phyloP scores from a whole-genome alignment of 2,888 invertebrate species.

The Plebejus anna region DNA sequence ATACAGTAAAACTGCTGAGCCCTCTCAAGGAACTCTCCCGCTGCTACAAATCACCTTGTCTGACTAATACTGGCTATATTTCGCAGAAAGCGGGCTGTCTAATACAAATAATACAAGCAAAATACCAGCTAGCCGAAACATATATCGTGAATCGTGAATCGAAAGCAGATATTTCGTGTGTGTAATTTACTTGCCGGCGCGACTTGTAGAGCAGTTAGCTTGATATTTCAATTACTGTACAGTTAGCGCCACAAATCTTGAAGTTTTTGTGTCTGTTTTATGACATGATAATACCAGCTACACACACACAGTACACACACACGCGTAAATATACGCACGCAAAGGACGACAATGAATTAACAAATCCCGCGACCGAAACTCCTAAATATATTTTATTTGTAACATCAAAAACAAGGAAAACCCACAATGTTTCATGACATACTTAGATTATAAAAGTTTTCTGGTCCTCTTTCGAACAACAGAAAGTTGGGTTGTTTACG shows the following conservation, averaged over 20 bases:
- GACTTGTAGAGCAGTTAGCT: not conserved
- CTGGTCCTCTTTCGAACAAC: not conserved
- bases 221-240: conserved; percentile 12
- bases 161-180: not conserved
- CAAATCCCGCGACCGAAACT: not conserved
- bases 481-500: conserved; percentile 2
- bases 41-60: not conserved
- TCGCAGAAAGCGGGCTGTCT: not conserved
- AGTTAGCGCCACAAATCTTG: not conserved
- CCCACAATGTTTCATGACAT: conserved; percentile 12
- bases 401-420: conserved; percentile 12
- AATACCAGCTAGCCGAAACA: not conserved
- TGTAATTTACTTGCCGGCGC: not conserved
- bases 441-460: conserved; percentile 14
- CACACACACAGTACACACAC: no score
- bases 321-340: not conserved
- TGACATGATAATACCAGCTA: no score
- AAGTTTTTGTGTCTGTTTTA: not conserved
- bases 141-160: not conserved
- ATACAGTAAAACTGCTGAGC: not conserved
- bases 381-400: not conserved
- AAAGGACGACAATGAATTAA: not conserved
- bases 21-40: not conserved
- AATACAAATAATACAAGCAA: conserved; percentile 1
- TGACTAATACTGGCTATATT: conserved; percentile 10